phyloP scores from a whole-genome alignment of 2,888 invertebrate species.

The Hirtodrosophila duncani region DNA sequence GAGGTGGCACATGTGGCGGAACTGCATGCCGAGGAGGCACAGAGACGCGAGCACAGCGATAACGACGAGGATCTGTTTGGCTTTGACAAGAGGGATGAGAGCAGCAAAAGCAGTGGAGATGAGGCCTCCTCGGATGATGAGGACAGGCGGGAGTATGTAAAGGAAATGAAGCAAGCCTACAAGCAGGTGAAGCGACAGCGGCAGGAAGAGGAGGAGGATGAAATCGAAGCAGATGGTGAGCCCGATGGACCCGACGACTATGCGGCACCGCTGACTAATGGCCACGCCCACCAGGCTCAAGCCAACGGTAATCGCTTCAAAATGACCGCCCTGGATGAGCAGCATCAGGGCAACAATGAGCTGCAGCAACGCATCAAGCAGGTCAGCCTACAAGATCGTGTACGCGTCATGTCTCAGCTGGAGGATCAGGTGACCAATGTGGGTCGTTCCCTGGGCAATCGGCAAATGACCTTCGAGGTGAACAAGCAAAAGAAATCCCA shows the following conservation, averaged over 20 bases:
- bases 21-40: conserved; percentile 76
- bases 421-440: conserved; percentile 77
- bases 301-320: conserved; percentile 73
- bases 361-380: conserved; percentile 56
- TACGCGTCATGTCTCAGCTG: conserved; percentile 81
- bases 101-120: conserved; percentile 78
- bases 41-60: conserved; percentile 74
- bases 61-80: conserved; percentile 78
- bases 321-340: conserved; percentile 82
- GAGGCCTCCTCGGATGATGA: conserved; percentile 85
- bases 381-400: conserved; percentile 83
- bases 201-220: conserved; percentile 67
- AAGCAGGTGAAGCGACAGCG: conserved; percentile 78
- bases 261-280: conserved; percentile 27
- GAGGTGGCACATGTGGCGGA: conserved; percentile 80
- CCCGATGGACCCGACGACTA: conserved; percentile 29
- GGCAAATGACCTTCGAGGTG: conserved; percentile 88
- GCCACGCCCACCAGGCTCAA: conserved; percentile 9
- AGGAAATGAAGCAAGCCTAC: conserved; percentile 87
- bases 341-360: conserved; percentile 74
- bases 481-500: conserved; percentile 80
- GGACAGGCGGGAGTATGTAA: conserved; percentile 88
- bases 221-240: conserved; percentile 72
- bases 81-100: conserved; percentile 74
- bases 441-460: conserved; percentile 83